Evolutionary conservation across 2,888 invertebrate genomes (phyloP), one percentile per base, ranked within the genome.

Genomic region (Ectemnius cavifrons): DNA sequence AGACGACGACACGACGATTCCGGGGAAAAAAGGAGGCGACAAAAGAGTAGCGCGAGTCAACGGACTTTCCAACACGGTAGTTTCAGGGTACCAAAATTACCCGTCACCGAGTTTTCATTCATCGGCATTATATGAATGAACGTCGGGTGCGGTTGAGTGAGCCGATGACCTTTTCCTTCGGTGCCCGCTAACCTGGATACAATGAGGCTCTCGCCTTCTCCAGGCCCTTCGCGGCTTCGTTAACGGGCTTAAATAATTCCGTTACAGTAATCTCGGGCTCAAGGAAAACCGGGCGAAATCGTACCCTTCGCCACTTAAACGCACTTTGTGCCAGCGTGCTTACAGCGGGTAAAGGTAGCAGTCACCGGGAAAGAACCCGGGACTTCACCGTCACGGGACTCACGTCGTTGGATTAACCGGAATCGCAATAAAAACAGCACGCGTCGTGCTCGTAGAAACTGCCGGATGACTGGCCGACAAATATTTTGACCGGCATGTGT

Each of bases 41-140:
- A 37, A 37, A 6, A 4, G 37, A 20, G 47, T 49, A 37, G 49
- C 6, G 16, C 11, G 56, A 20, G 49, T 18, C 57, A 63, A 27
- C 61, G 52, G 60, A 60, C 66, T 63, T 64, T n/a, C n/a, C 57
- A 20, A 46, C 20, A 47, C 47, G 57, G 37, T 11, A 11, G 8
- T 8, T 8, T 8, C 37, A 8, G 37, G 5, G 5, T 64, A 16
- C 52, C 58, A 37, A 49, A 71, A 59, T 58, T 63, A 64, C 71
- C 59, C 67, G 67, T 18, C 71, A 65, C 75, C 65, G 56, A 77
- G 71, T 75, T 77, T 80, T 70, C 80, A 81, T 81, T 80, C 80
- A 80, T 71, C 73, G 78, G 71, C 78, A 78, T 81, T 75, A 80
- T 81, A 81, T 75, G 81, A 80, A 81, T 71, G 79, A 77, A 74